These are phyloP conservation scores for Anthopleura xanthogrammica DNA, from an alignment of 92 coral and sea anemone species.

Conservation along the genomic window DNA sequence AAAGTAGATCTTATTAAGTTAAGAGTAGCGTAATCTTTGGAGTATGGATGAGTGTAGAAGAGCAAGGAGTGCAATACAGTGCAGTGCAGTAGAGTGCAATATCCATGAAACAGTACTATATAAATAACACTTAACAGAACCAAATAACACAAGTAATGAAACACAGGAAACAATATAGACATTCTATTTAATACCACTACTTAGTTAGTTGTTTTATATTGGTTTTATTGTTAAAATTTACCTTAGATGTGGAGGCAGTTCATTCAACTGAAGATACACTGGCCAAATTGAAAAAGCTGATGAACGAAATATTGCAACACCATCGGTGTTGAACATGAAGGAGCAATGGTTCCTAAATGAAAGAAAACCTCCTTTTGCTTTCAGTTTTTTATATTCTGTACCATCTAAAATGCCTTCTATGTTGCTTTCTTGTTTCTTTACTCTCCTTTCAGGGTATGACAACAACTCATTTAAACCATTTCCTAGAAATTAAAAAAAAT, in stretches of 20 bases:
- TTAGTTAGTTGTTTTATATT: too few relatives aligned
- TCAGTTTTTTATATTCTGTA: conserved; percentile 23
- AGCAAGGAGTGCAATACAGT: background rate
- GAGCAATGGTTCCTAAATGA: conserved; percentile 19
- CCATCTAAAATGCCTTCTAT: conserved; percentile 37
- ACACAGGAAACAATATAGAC: background rate
- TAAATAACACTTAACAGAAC: background rate
- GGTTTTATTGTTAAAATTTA: too few relatives aligned
- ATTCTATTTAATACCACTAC: background rate
- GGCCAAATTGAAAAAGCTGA: conserved; percentile 44
- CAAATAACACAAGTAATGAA: background rate
- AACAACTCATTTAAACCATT: conserved; percentile 23
- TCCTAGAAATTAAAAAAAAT: conserved; percentile 8
- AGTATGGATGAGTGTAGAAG: background rate
- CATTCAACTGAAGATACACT: conserved; percentile 27
- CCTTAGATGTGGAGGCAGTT: background rate
- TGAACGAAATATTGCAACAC: conserved; percentile 42
- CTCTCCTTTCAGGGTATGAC: conserved; percentile 18
- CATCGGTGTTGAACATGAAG: conserved; percentile 38
- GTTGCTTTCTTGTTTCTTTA: conserved; percentile 23
- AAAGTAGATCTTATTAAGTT: background rate
- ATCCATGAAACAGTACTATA: background rate
- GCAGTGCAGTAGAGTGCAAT: background rate
- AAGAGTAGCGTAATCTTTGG: background rate
- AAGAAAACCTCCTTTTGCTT: conserved; percentile 27